phyloP scores from a whole-genome alignment of 2,797 vertebrate species.

The Pterois miles region DNA sequence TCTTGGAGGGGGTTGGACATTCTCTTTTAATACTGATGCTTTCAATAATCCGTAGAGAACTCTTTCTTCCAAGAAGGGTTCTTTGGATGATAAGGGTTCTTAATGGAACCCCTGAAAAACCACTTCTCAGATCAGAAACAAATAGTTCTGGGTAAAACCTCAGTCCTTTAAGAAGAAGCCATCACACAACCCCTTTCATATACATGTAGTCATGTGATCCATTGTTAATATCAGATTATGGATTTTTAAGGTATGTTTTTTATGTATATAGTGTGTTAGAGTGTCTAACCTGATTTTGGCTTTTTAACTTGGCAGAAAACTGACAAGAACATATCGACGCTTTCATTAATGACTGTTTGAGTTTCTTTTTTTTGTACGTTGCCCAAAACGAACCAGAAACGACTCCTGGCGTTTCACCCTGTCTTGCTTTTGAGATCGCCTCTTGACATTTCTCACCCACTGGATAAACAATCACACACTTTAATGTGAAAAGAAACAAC shows the following conservation, averaged over 20 bases:
- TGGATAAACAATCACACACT: background rate
- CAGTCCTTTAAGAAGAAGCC: no score
- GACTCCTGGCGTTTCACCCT: conserved; percentile 20
- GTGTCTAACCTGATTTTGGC: background rate
- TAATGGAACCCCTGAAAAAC: no score
- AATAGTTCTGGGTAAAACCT: no score
- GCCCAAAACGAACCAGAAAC: background rate
- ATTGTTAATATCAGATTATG: background rate
- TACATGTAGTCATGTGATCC: background rate
- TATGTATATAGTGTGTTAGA: no score
- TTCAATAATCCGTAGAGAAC: no score
- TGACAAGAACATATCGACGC: background rate
- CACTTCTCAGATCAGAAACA: fast-evolving
- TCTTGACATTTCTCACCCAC: conserved; percentile 22
- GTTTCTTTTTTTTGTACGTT: conserved; percentile 1
- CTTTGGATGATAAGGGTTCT: no score
- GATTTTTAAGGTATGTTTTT: no score
- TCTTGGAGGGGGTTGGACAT: no score
- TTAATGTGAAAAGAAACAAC: conserved; percentile 58
- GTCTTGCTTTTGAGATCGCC: background rate
- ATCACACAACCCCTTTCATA: background rate
- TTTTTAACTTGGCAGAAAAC: background rate
- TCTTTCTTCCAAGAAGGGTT: no score
- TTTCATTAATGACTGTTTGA: background rate
- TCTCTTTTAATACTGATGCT: no score